Conservation (phyloP, 1,140 invertebrate genomes). For the Papilio xuthus region DNA sequence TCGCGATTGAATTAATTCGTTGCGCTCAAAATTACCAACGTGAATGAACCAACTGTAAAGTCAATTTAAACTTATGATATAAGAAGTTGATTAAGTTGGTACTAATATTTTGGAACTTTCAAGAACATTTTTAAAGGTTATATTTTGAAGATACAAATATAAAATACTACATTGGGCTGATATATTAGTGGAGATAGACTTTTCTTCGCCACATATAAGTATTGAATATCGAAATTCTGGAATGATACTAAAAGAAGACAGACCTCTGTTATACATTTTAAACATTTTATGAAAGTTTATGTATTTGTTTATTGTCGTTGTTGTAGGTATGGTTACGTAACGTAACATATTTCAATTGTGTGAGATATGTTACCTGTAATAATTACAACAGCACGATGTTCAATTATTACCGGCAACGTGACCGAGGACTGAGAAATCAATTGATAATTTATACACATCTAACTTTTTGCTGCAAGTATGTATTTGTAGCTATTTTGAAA, state of each 20-base stretch:
- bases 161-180: too few species aligned
- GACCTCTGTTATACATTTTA: too few species aligned
- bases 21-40: slow-evolving; percentile 4
- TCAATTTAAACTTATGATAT: neutral
- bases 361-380: neutral
- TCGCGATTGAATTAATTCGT: neutral
- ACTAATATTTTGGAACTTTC: neutral
- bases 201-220: neutral
- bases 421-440: neutral
- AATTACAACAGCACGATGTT: neutral
- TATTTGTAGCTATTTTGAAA: neutral
- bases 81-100: neutral
- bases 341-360: neutral
- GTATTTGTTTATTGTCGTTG: neutral
- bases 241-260: too few species aligned
- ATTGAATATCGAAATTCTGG: neutral
- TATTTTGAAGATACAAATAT: too few species aligned
- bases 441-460: neutral
- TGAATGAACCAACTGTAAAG: neutral
- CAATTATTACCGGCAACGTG: slow-evolving; percentile 13
- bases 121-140: too few species aligned
- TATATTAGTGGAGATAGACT: too few species aligned
- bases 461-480: neutral
- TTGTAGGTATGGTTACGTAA: neutral
- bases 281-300: neutral